Evolutionary conservation across 2,113 vertebrate genomes (phyloP).

Genomic region (Oncorhynchus gorbuscha): DNA sequence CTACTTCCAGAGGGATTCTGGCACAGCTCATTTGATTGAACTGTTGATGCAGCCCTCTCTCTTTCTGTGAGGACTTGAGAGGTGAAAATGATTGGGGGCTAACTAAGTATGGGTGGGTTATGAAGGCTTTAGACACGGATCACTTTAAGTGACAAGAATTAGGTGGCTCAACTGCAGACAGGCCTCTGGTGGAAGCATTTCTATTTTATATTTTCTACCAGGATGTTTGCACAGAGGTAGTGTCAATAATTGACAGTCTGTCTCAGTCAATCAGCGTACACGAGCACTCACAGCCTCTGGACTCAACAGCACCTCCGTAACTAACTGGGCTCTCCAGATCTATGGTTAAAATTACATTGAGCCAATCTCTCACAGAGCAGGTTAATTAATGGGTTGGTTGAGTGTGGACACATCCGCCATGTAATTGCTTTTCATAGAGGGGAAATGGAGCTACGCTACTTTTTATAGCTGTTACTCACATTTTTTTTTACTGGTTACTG

Average conservation of each 20-base stretch:
- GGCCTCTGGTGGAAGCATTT: conserved; percentile 19
- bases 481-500: conserved; percentile 64
- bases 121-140: conserved; percentile 25
- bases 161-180: conserved; percentile 9
- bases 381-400: conserved; percentile 32
- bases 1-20: neutral
- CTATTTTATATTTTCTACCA: neutral
- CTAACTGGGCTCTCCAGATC: conserved; percentile 63
- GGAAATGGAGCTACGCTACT: conserved; percentile 10
- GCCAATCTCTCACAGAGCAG: conserved; percentile 48
- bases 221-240: conserved; percentile 16
- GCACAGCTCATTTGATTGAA: neutral
- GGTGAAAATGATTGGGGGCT: neutral
- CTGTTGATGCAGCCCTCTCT: neutral
- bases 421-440: conserved; percentile 62
- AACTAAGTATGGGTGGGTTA: conserved; percentile 11
- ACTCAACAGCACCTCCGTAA: conserved; percentile 61
- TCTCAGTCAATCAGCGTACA: conserved; percentile 57
- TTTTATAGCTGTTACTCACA: conserved; percentile 36
- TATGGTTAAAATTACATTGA: conserved; percentile 62
- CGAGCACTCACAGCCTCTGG: conserved; percentile 48
- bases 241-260: conserved; percentile 70
- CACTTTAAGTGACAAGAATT: neutral
- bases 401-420: conserved; percentile 52
- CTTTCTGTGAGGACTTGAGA: neutral